Conservation (phyloP, 2,888 invertebrate genomes). For the Leptarthrus brevirostris region DNA sequence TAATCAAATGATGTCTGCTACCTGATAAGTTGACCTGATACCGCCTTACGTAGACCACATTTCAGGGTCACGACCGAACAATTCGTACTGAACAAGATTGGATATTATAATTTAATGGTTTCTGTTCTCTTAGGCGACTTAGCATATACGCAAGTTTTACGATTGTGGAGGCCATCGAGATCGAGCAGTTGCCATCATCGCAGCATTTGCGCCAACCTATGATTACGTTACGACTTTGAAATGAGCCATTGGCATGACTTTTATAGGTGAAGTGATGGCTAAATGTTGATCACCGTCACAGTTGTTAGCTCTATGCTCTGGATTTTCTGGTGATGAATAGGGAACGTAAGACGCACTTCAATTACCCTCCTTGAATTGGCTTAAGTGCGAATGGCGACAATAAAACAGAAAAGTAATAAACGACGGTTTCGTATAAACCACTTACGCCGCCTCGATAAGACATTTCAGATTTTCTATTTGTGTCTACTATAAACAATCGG, state of each 20-base stretch:
- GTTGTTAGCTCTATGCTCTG: background rate
- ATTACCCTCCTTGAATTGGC: background rate
- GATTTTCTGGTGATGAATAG: background rate
- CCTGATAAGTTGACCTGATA: conserved; percentile 30
- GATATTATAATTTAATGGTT: conserved; percentile 45
- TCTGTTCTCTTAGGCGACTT: background rate
- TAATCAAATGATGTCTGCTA: conserved; percentile 20
- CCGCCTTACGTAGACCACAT: background rate
- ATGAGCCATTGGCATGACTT: conserved; percentile 23
- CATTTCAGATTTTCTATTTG: too few relatives aligned
- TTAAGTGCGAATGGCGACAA: conserved; percentile 1
- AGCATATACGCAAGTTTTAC: conserved; percentile 46
- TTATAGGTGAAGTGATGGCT: conserved; percentile 33
- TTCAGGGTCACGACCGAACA: conserved; percentile 35
- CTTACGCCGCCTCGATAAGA: too few relatives aligned
- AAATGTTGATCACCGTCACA: conserved; percentile 10
- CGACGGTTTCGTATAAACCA: background rate
- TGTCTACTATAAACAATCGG: too few relatives aligned
- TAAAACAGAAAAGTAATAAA: conserved; percentile 6
- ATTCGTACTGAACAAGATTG: conserved; percentile 13
- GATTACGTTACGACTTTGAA: conserved; percentile 35
- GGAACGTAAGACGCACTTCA: background rate
- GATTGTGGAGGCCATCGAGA: conserved; percentile 40
- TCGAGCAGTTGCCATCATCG: conserved; percentile 20
- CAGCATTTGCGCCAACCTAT: conserved; percentile 13